A percentile compares a stretch with the other conserved stretches of the same genome.
phyloP scores from a whole-genome alignment of 2,888 invertebrate genomes.

The Gerris lacustris region DNA sequence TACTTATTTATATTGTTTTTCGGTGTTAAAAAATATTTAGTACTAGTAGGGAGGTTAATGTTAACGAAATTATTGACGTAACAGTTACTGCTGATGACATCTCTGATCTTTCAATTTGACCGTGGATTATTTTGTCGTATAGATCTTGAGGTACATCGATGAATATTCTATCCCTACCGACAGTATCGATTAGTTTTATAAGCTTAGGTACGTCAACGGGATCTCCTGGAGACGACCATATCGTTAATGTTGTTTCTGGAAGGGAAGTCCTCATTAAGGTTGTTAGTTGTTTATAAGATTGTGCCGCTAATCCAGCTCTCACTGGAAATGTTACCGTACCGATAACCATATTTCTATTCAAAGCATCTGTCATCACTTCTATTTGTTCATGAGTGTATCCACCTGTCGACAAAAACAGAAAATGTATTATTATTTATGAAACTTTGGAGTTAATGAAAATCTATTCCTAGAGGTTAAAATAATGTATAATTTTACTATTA shows the following conservation, averaged over 20 bases:
- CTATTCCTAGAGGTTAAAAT: too few species aligned
- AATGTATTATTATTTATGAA: too few species aligned
- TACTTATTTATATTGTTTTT: too few species aligned
- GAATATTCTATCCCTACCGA: slow-evolving; percentile 57
- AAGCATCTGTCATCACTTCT: slow-evolving; percentile 51
- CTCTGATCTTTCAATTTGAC: neutral
- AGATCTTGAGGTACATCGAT: slow-evolving; percentile 62
- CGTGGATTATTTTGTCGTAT: slow-evolving; percentile 37
- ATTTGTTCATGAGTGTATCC: slow-evolving; percentile 52
- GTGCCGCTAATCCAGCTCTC: slow-evolving; percentile 54
- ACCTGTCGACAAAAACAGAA: slow-evolving; percentile 34
- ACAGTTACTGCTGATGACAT: neutral
- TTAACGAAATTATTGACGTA: neutral
- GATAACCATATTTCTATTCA: slow-evolving; percentile 45
- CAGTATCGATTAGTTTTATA: slow-evolving; percentile 49
- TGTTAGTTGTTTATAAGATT: slow-evolving; percentile 49
- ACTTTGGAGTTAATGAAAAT: too few species aligned
- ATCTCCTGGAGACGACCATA: slow-evolving; percentile 62
- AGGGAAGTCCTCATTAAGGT: slow-evolving; percentile 42
- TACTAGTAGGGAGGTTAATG: too few species aligned
- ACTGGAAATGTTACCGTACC: slow-evolving; percentile 71
- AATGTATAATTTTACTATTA: too few species aligned
- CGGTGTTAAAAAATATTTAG: too few species aligned
- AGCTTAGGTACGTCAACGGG: slow-evolving; percentile 49
- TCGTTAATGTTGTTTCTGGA: slow-evolving; percentile 53